Base-by-base conservation (phyloP, 2,113 vertebrate species). In the Brachyistius frenatus region DNA sequence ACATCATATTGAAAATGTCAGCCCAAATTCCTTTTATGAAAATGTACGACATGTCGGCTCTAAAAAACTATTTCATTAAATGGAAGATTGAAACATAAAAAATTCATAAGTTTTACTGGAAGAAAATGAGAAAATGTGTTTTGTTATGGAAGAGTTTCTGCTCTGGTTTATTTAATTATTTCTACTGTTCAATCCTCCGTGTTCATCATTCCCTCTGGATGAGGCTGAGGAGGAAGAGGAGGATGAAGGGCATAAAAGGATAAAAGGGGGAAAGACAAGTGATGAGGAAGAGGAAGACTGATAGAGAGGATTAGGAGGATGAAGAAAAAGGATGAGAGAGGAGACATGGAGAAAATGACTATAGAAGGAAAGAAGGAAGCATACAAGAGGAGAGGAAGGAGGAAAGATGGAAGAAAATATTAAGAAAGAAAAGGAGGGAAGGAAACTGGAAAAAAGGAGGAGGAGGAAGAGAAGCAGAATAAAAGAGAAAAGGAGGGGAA, bases 51-150 rank as follows among this genome's bases (percentile, higher is more conserved):
- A 76, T 57, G 84, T 86, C 50, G 67, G 76, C 66, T 61, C 63
- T 41, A 68, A 85, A 68, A 87, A 91, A 86, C 55, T 14, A 52
- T 92, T 90, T 92, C 85, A 90, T 93, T 89, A 87, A 84, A 90
- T 70, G 15, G 52, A 71, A 88, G 84, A 92, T 90, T 82, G 87
- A 90, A 88, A 93, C 88, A 90, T 91, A 78, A 91, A 93, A 92
- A 89, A 92, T 90, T 89, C 89, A 91, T 92, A 89, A 92, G 56
- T 88, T 86, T 81, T 32, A 89, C 76, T 47, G 76, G 70, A 76
- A 30, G 69, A 87, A 88, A 87, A 86, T 82, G 77, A 83, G 73
- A 89, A 79, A 86, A 80, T 61, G 72, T 66, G 66, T 80, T 86
- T 87, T 76, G 76, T 90, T 80, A 75, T 72, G 66, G 86, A 55